Evolutionary conservation across 2,797 vertebrate species (phyloP).

Genomic region (Sebastes minor): DNA sequence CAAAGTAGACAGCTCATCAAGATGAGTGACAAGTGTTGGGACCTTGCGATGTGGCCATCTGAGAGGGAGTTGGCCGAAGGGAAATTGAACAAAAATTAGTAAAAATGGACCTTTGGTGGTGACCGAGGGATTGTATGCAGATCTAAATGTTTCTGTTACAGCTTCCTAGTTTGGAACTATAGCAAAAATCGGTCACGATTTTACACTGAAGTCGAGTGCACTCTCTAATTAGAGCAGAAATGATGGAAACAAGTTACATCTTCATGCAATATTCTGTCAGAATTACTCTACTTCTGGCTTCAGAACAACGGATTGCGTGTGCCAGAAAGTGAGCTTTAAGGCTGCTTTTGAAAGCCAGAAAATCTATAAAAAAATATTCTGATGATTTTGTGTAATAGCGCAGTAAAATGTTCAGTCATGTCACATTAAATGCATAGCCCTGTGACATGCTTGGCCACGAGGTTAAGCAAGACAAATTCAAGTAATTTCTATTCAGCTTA

Average conservation of each 20-base stretch:
- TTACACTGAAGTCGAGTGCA: background rate
- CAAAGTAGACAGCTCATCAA: constrained; percentile 72
- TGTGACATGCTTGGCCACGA: constrained; percentile 13
- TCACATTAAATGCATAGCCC: constrained; percentile 24
- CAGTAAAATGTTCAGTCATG: constrained; percentile 12
- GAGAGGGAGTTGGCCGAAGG: constrained; percentile 38
- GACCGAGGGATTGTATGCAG: background rate
- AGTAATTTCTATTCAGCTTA: constrained; percentile 47
- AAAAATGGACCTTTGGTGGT: constrained; percentile 9
- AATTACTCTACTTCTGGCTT: constrained; percentile 36
- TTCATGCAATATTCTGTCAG: constrained; percentile 54
- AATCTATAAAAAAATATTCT: background rate
- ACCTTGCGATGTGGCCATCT: constrained; percentile 55
- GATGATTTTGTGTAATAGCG: background rate
- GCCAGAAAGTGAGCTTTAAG: constrained; percentile 17
- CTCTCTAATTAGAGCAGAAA: constrained; percentile 43
- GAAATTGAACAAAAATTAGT: constrained; percentile 10
- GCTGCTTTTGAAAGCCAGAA: constrained; percentile 19
- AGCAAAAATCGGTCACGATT: constrained; percentile 3
- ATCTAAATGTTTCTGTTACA: background rate
- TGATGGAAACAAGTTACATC: constrained; percentile 30
- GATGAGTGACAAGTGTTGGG: constrained; percentile 73
- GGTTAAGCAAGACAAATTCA: constrained; percentile 45
- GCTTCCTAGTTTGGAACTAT: background rate
- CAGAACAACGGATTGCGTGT: constrained; percentile 26